Percentiles rank a stretch among this genome's conserved stretches.
These are phyloP conservation scores for Percopsis transmontana DNA, from an alignment of 2,113 vertebrate species.

Conservation along the genomic window DNA sequence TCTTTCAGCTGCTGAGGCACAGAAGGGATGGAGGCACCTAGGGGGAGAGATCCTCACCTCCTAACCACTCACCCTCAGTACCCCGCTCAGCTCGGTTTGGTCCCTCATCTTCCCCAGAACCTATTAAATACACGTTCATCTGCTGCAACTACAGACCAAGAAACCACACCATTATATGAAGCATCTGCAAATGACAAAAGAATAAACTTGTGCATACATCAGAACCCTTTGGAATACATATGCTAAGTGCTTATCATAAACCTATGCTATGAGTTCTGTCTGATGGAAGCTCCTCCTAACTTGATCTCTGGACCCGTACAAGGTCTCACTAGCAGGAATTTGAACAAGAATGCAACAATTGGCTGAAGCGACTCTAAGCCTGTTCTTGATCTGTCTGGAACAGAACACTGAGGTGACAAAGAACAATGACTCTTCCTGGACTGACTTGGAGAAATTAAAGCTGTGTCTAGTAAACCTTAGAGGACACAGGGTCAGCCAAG, in stretches of 20 bases:
- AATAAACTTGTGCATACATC: slow-evolving; percentile 24
- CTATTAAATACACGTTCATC: not conserved
- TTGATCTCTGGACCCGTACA: slow-evolving; percentile 28
- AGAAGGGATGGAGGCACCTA: slow-evolving; percentile 91
- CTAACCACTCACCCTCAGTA: slow-evolving; percentile 45
- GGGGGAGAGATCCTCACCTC: slow-evolving; percentile 75
- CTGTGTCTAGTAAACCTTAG: slow-evolving; percentile 6
- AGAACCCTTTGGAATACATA: slow-evolving; percentile 40
- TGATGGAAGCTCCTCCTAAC: slow-evolving; percentile 23
- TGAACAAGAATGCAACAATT: slow-evolving; percentile 29
- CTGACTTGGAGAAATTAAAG: slow-evolving; percentile 20
- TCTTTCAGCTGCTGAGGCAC: slow-evolving; percentile 93
- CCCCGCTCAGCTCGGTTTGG: slow-evolving; percentile 15
- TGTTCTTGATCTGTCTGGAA: slow-evolving; percentile 8
- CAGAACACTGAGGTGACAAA: slow-evolving; percentile 8
- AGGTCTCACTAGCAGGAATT: slow-evolving; percentile 35
- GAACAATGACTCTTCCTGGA: slow-evolving; percentile 5
- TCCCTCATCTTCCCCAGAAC: slow-evolving; percentile 27
- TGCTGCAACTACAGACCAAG: slow-evolving; percentile 37
- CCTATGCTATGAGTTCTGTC: slow-evolving; percentile 35
- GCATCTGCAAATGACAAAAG: slow-evolving; percentile 45
- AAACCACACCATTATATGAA: slow-evolving; percentile 37
- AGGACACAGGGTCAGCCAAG: not conserved
- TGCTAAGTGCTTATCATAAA: slow-evolving; percentile 23
- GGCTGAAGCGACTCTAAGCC: slow-evolving; percentile 12